phyloP scores from a whole-genome alignment of 1,140 invertebrate genomes.

The Belonocnema kinseyi region DNA sequence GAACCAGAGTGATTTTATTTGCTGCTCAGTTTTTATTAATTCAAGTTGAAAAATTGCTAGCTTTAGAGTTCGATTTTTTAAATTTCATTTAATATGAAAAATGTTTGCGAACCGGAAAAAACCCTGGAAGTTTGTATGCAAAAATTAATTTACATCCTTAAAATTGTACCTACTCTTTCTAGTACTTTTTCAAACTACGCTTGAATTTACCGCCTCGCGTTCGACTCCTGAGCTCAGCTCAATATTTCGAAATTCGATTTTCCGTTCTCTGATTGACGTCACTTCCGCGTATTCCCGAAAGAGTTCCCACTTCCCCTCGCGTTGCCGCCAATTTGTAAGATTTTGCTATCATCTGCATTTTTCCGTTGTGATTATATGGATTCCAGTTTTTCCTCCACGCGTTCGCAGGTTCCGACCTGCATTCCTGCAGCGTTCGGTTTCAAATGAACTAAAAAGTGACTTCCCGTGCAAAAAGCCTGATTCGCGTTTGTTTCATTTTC shows the following conservation, averaged over 20 bases:
- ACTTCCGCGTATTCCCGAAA: not conserved
- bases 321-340: conserved; percentile 19
- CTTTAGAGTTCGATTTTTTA: no score
- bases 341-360: not conserved
- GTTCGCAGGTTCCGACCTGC: not conserved
- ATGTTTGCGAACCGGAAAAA: no score
- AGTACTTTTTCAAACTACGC: no score
- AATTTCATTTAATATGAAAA: no score
- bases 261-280: not conserved
- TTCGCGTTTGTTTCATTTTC: conserved; percentile 8
- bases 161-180: no score
- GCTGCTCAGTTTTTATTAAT: no score
- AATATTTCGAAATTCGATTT: not conserved
- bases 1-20: no score
- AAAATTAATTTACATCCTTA: no score
- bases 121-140: no score
- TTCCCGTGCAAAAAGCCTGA: not conserved
- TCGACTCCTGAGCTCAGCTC: not conserved
- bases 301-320: not conserved
- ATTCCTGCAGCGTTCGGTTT: not conserved
- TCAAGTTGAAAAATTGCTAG: no score
- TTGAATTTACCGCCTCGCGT: not conserved
- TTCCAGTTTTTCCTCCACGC: not conserved
- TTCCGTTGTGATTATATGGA: not conserved
- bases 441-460: conserved; percentile 15